These are phyloP conservation scores for Sebastes elongatus DNA, from an alignment of 2,797 vertebrate genomes.

Conservation along the genomic window DNA sequence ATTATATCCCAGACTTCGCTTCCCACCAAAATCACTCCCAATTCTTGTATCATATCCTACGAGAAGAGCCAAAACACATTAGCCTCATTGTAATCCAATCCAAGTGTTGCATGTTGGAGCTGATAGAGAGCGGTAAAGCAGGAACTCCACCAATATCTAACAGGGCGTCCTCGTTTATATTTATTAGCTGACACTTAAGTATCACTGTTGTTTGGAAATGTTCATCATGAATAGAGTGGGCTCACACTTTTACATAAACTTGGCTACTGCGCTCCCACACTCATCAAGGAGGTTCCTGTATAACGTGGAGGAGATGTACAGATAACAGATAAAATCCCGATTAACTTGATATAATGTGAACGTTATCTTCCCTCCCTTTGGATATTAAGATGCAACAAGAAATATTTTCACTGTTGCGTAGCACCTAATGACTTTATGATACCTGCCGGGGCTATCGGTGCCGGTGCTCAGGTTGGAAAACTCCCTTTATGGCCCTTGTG, in stretches of 20 bases:
- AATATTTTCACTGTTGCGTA: slow-evolving; percentile 53
- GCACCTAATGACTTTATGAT: slow-evolving; percentile 28
- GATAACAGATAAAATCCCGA: slow-evolving; percentile 37
- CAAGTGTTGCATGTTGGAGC: slow-evolving; percentile 42
- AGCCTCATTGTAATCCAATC: slow-evolving; percentile 42
- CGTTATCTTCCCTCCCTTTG: slow-evolving; percentile 1
- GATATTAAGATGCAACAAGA: slow-evolving; percentile 5
- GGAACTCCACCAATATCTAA: slow-evolving; percentile 24
- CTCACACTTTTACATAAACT: slow-evolving; percentile 42
- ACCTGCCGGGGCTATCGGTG: slow-evolving; percentile 23
- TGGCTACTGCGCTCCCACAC: slow-evolving; percentile 35
- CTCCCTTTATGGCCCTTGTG: not conserved
- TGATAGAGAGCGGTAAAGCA: slow-evolving; percentile 39
- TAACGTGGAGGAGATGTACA: slow-evolving; percentile 8
- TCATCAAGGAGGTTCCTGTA: slow-evolving; percentile 16
- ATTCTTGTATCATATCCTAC: slow-evolving; percentile 31
- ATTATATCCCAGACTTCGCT: slow-evolving; percentile 44
- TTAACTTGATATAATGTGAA: slow-evolving; percentile 17
- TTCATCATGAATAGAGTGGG: slow-evolving; percentile 29
- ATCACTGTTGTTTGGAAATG: slow-evolving; percentile 49
- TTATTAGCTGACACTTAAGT: slow-evolving; percentile 45
- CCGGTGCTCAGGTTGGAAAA: slow-evolving; percentile 2
- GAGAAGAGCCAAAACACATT: slow-evolving; percentile 59
- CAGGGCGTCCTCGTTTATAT: slow-evolving; percentile 39
- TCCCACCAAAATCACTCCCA: slow-evolving; percentile 53